Percentiles rank a stretch among this genome's conserved stretches.
Conservation (phyloP, 2,797 vertebrate genomes). For the Onychomys leucogaster region DNA sequence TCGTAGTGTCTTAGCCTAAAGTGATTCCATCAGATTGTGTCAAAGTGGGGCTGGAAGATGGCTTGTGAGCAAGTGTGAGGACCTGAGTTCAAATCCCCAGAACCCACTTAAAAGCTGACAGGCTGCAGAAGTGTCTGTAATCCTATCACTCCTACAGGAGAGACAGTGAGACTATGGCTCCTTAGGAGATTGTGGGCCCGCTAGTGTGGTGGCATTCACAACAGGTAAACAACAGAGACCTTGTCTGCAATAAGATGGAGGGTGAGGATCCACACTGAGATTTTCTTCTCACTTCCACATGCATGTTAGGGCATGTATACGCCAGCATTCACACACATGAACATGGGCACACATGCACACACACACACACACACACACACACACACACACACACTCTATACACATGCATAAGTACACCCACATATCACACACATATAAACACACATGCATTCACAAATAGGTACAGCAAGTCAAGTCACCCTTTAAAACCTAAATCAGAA, state of each 20-base stretch:
- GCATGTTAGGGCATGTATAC: background rate
- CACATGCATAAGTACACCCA: background rate
- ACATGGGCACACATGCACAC: background rate
- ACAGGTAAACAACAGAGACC: no score
- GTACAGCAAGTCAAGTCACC: background rate
- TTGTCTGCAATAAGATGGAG: no score
- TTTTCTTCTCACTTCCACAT: background rate
- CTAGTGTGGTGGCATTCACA: background rate
- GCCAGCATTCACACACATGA: background rate
- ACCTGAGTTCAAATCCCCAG: background rate
- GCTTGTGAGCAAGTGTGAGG: background rate
- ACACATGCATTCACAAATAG: background rate
- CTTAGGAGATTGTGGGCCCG: no score
- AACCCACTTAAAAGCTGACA: background rate
- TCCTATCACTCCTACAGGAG: background rate
- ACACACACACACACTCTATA: background rate
- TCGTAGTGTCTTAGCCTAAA: constrained; percentile 17
- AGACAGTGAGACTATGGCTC: no score
- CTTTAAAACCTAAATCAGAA: constrained; percentile 5
- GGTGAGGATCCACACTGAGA: no score
- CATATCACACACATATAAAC: background rate
- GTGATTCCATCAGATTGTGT: background rate
- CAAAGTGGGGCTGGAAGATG: background rate
- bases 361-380: background rate
- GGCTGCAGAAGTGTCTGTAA: background rate